A percentile compares a stretch with the other conserved stretches of the same genome.
These are phyloP conservation scores for Penaeus japonicus DNA, from an alignment of 1,140 invertebrate genomes.

Conservation along the genomic window DNA sequence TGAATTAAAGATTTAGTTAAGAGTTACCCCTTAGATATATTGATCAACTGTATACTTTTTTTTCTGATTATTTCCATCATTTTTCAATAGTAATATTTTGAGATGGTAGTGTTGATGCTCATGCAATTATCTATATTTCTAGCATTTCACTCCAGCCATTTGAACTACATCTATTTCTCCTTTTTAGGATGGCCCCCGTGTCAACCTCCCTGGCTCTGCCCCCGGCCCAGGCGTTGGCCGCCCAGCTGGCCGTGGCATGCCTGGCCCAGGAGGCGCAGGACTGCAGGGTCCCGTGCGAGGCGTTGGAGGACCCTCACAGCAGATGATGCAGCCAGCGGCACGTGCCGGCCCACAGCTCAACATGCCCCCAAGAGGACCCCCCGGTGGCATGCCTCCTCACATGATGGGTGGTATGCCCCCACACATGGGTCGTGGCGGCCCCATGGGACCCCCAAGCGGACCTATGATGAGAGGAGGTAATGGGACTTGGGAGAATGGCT, in stretches of 20 bases:
- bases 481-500: too few species aligned
- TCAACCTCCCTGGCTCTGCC: slow-evolving; percentile 41
- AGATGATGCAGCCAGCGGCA: slow-evolving; percentile 55
- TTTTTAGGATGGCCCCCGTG: slow-evolving; percentile 32
- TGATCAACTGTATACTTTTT: too few species aligned
- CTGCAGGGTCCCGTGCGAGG: slow-evolving; percentile 58
- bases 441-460: slow-evolving; percentile 43
- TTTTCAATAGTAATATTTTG: too few species aligned
- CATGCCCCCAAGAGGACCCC: slow-evolving; percentile 44
- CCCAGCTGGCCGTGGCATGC: slow-evolving; percentile 51
- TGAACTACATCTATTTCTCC: background rate
- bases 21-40: too few species aligned
- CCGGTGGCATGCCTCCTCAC: slow-evolving; percentile 43
- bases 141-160: background rate
- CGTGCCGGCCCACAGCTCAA: slow-evolving; percentile 47
- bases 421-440: slow-evolving; percentile 47
- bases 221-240: slow-evolving; percentile 51
- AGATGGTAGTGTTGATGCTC: too few species aligned
- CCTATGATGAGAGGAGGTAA: slow-evolving; percentile 46
- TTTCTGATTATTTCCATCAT: too few species aligned
- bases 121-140: background rate
- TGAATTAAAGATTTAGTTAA: too few species aligned
- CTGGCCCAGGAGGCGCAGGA: slow-evolving; percentile 31
- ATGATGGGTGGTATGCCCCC: slow-evolving; percentile 56
- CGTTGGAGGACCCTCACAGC: slow-evolving; percentile 55